Conservation (phyloP, 2,888 invertebrate genomes). For the Hypomecis punctinalis region DNA sequence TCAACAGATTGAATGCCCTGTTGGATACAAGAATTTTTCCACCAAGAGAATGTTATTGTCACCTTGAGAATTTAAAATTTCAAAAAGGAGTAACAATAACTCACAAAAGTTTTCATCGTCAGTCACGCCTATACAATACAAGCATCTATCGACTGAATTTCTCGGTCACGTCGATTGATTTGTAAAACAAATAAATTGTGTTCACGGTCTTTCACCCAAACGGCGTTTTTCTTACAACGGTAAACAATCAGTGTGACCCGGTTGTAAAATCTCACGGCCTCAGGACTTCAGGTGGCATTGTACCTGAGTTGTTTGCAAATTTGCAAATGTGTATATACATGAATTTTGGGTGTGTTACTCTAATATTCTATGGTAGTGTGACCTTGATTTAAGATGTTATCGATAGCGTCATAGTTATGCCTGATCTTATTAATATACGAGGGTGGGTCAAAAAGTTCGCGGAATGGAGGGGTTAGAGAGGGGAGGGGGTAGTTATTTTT, state of each 20-base stretch:
- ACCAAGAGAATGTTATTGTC: neutral
- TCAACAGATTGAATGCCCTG: no score
- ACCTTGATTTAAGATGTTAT: slow-evolving; percentile 1
- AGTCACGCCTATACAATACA: slow-evolving; percentile 32
- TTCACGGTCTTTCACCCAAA: slow-evolving; percentile 35
- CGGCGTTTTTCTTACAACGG: slow-evolving; percentile 35
- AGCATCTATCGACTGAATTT: slow-evolving; percentile 32
- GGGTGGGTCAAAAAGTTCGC: no score
- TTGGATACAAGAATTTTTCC: no score
- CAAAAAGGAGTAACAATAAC: slow-evolving; percentile 20
- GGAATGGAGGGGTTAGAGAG: no score
- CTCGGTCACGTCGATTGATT: slow-evolving; percentile 49
- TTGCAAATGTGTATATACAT: slow-evolving; percentile 20
- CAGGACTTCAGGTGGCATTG: slow-evolving; percentile 12
- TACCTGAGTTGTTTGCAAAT: slow-evolving; percentile 36
- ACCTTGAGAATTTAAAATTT: slow-evolving; percentile 5
- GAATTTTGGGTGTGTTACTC: slow-evolving; percentile 4
- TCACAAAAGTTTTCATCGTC: neutral
- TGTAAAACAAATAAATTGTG: slow-evolving; percentile 39
- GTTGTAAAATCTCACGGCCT: slow-evolving; percentile 41
- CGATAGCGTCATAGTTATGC: slow-evolving; percentile 16
- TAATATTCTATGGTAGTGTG: neutral
- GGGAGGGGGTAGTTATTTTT: no score
- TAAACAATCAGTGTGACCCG: slow-evolving; percentile 36
- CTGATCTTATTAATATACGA: slow-evolving; percentile 9